phyloP scores from a whole-genome alignment of 2,113 vertebrate genomes.

The Scopus umbretta region DNA sequence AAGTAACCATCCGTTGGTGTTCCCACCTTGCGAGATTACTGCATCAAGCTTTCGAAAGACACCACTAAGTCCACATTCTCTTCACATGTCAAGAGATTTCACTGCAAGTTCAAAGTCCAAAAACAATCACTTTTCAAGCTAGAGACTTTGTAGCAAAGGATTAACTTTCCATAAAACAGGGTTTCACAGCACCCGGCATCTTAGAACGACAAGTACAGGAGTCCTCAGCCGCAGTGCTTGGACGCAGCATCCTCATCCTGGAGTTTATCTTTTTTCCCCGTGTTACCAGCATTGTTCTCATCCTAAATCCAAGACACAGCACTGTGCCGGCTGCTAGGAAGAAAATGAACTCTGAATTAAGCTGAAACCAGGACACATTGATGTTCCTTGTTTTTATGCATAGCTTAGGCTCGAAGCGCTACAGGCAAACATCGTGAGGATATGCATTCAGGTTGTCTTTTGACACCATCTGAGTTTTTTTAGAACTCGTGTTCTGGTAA shows the following conservation, averaged over 20 bases:
- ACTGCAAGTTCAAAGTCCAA: neutral
- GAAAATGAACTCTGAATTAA: no score
- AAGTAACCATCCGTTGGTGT: rapidly evolving
- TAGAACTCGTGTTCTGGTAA: no score
- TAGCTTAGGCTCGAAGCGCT: neutral
- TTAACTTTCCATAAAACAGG: rapidly evolving
- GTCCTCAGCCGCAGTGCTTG: rapidly evolving
- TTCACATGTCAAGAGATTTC: neutral
- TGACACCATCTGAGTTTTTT: rapidly evolving
- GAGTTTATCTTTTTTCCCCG: rapidly evolving
- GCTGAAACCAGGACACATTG: no score
- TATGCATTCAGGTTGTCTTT: neutral
- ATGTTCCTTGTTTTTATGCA: rapidly evolving
- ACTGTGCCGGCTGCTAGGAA: no score
- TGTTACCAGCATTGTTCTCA: no score
- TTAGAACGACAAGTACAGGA: neutral
- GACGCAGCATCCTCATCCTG: neutral
- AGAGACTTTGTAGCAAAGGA: rapidly evolving
- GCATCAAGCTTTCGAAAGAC: neutral
- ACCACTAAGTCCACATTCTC: neutral
- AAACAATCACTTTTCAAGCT: neutral
- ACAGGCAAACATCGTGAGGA: neutral
- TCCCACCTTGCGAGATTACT: neutral
- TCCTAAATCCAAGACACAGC: no score
- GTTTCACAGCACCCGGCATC: no score